Conservation (phyloP, 2,113 vertebrate genomes). For the Myodes glareolus region DNA sequence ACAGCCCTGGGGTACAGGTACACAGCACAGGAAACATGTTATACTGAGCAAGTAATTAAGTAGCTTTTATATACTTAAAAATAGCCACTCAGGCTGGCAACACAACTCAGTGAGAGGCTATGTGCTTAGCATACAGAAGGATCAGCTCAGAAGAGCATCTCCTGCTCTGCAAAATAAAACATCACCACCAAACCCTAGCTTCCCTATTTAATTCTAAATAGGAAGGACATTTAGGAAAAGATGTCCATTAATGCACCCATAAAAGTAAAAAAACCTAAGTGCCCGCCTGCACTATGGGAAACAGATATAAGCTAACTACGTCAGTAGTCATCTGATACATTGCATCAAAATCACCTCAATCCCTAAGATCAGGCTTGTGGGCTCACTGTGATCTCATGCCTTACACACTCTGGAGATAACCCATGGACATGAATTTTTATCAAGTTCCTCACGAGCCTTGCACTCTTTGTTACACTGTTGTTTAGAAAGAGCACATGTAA, state of each 20-base stretch:
- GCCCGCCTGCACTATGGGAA: not conserved
- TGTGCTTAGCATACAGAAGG: not conserved
- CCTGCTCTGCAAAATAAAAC: not conserved
- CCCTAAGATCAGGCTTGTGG: not conserved
- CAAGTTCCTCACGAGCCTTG: not conserved
- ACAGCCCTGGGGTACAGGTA: constrained; percentile 88
- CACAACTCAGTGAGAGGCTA: no score
- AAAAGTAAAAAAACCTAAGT: not conserved
- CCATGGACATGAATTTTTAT: not conserved
- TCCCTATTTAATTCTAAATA: not conserved
- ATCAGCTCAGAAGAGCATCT: no score
- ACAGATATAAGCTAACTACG: not conserved
- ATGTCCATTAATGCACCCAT: not conserved
- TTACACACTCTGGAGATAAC: not conserved
- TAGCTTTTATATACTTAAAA: not conserved
- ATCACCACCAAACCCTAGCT: not conserved
- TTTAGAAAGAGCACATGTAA: not conserved
- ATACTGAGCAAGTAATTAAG: not conserved
- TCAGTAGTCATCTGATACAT: rapidly evolving
- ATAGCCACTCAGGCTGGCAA: not conserved
- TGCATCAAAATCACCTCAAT: not conserved
- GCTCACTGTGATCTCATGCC: not conserved
- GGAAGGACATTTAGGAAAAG: not conserved
- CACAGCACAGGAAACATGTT: not conserved
- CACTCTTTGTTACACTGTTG: not conserved